phyloP scores from a whole-genome alignment of 2,797 vertebrate species.

The Sorex maritimensis region DNA sequence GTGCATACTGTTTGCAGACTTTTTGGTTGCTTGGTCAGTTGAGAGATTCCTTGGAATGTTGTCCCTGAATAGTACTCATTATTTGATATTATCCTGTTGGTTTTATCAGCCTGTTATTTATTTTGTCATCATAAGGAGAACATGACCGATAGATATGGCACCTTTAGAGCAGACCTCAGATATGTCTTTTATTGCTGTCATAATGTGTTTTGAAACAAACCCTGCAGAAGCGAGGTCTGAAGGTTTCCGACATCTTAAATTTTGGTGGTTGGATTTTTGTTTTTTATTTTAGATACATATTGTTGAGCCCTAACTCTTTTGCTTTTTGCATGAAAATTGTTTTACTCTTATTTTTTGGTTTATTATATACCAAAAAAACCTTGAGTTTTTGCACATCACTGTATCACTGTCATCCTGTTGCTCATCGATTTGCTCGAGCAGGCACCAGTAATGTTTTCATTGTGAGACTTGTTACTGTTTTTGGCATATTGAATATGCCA shows the following conservation, averaged over 20 bases:
- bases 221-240: slow-evolving; percentile 35
- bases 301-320: slow-evolving; percentile 24
- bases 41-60: slow-evolving; percentile 57
- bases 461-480: too few species aligned
- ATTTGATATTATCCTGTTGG: slow-evolving; percentile 55
- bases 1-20: neutral
- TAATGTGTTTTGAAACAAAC: slow-evolving; percentile 54
- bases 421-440: too few species aligned
- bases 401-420: too few species aligned
- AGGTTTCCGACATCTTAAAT: slow-evolving; percentile 36
- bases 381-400: too few species aligned
- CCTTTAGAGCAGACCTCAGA: slow-evolving; percentile 51
- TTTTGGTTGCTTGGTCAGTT: slow-evolving; percentile 51
- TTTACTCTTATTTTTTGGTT: too few species aligned
- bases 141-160: slow-evolving; percentile 47
- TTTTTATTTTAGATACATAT: slow-evolving; percentile 35
- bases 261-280: slow-evolving; percentile 23
- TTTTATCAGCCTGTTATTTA: slow-evolving; percentile 65
- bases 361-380: too few species aligned
- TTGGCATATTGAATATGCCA: too few species aligned
- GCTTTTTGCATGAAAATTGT: too few species aligned
- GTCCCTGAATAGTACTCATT: slow-evolving; percentile 36
- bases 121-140: slow-evolving; percentile 68
- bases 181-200: slow-evolving; percentile 61
- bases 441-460: too few species aligned